phyloP scores from a whole-genome alignment of 2,113 vertebrate genomes.

The Prunella himalayana region DNA sequence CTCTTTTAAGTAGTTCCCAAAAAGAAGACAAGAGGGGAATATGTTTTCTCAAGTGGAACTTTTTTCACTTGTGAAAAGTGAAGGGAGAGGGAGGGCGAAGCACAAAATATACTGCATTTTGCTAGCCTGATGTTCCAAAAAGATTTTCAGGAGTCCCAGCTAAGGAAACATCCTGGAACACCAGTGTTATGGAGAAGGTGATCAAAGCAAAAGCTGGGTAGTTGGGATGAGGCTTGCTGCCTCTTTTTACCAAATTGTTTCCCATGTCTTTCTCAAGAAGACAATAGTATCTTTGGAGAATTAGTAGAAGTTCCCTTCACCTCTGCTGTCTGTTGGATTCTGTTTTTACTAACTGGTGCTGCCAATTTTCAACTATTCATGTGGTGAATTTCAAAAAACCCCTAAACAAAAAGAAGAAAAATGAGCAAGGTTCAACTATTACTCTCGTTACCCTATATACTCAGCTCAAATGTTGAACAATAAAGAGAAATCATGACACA shows the following conservation, averaged over 20 bases:
- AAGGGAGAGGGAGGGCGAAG: neutral
- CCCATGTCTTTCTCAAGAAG: neutral
- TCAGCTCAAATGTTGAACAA: neutral
- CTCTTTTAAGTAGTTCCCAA: slow-evolving; percentile 11
- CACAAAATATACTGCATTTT: neutral
- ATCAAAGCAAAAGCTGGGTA: neutral
- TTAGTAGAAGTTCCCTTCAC: neutral
- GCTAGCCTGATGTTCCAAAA: neutral
- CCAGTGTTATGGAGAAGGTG: neutral
- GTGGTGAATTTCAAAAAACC: neutral
- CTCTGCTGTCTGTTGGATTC: neutral
- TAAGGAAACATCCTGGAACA: neutral
- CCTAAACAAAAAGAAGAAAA: neutral
- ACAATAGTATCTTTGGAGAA: neutral
- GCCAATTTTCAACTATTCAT: slow-evolving; percentile 42
- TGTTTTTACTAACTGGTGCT: slow-evolving; percentile 21
- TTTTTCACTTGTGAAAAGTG: neutral
- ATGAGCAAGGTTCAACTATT: neutral
- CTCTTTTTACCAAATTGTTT: neutral
- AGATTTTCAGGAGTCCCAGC: neutral
- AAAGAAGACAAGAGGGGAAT: slow-evolving; percentile 27
- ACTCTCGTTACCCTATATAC: neutral
- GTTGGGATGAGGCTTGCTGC: neutral
- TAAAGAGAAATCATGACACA: neutral
- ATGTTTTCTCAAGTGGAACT: neutral